Base-by-base conservation (phyloP, 1,140 invertebrate genomes). In the Saccostrea glomerata region DNA sequence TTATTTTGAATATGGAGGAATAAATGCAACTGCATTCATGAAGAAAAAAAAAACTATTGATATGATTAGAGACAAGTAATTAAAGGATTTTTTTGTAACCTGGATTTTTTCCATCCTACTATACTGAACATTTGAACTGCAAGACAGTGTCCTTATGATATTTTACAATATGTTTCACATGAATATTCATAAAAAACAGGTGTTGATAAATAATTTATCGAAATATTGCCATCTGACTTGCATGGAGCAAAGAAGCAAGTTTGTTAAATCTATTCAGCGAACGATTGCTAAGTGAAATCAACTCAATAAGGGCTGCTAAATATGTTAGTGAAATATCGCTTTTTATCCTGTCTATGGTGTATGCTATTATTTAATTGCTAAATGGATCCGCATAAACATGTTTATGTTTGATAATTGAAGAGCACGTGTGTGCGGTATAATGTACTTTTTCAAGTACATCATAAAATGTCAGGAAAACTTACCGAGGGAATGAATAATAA, bases 401-500 rank as follows among this genome's bases (percentile, higher is more conserved):
- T 47, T 4, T 47, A 2, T 20, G 58, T 63, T 63, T 63, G n/a
- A 63, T 63, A 63, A 63, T 63, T 63, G 20, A 63, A 63, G 13
- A 63, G 58, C 58, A 63, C 58, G 58, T 63, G 58, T n/a, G 20
- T 63, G n/a, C 20, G 58, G 58, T 63, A 36, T 36, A 63, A 63
- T 63, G 58, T 63, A n/a, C 15, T 63, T 63, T n/a, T 77, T 77
- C 30, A 30, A 15, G 25, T 77, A 25, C 70, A 77, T 9, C 70
- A 77, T 77, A 15, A 77, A 77, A 77, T 77, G 70, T 77, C 70
- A 77, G 23, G 25, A 77, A 17, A 77, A 36, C 25, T 77, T 77
- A 77, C 23, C 30, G 70, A 25, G 25, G 25, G 30, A 77, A 25
- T 77, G 13, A 30, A 77, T 77, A 77, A 77, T 77, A 30, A 77